phyloP scores from a whole-genome alignment of 2,888 invertebrate genomes.

The Strigamia maritima region DNA sequence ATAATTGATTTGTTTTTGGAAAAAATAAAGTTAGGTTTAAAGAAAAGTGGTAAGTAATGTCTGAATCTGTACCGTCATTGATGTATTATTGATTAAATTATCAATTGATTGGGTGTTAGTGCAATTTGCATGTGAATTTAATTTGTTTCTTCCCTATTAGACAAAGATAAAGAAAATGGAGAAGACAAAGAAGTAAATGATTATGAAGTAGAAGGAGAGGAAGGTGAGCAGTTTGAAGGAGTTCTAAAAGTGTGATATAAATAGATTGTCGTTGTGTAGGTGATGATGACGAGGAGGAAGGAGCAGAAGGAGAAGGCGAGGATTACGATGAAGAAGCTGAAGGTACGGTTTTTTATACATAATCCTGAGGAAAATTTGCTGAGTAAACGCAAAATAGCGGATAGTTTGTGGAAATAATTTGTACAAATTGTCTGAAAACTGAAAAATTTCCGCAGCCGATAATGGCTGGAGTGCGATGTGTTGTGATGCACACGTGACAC shows the following conservation, averaged over 20 bases:
- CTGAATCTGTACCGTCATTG: neutral
- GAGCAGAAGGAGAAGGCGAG: constrained; percentile 63
- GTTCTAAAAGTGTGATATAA: neutral
- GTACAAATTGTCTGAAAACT: no score
- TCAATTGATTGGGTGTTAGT: neutral
- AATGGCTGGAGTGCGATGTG: no score
- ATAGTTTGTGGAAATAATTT: neutral
- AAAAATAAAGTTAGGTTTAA: neutral
- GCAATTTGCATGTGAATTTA: constrained; percentile 18
- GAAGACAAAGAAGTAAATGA: constrained; percentile 76
- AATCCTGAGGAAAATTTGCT: no score
- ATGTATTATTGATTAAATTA: neutral
- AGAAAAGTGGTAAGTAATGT: neutral
- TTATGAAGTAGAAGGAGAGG: constrained; percentile 68
- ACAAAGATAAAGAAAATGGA: constrained; percentile 66
- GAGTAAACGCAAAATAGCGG: no score
- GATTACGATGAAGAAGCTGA: constrained; percentile 65
- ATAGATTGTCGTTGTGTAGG: constrained; percentile 50
- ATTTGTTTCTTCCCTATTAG: constrained; percentile 35
- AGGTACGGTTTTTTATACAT: constrained; percentile 48
- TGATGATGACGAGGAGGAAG: constrained; percentile 61
- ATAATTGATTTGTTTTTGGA: no score
- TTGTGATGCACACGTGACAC: no score
- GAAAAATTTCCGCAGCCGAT: no score
- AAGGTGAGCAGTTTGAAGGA: constrained; percentile 33